phyloP scores from a whole-genome alignment of 2,888 invertebrate genomes.

The Acleris literana region DNA sequence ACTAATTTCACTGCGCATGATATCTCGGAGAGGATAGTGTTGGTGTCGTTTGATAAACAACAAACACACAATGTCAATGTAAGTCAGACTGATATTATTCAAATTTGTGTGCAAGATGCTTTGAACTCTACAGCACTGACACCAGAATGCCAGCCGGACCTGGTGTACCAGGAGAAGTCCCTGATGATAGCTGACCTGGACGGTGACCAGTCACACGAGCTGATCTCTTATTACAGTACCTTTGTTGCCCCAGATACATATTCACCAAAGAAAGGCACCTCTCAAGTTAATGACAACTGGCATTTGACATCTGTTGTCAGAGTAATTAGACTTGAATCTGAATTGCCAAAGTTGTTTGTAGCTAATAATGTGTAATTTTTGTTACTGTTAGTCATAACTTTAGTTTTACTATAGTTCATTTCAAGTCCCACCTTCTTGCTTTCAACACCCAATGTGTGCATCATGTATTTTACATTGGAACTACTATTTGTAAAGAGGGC shows the following conservation, averaged over 20 bases:
- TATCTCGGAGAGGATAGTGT: conserved; percentile 88
- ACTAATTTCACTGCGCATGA: conserved; percentile 80
- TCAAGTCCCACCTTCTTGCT: too few relatives aligned
- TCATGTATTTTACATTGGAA: too few relatives aligned
- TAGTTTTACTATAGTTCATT: too few relatives aligned
- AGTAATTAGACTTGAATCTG: conserved; percentile 88
- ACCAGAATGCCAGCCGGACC: conserved; percentile 88
- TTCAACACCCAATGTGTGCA: too few relatives aligned
- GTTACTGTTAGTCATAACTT: too few relatives aligned
- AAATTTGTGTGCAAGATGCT: conserved; percentile 85
- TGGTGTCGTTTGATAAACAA: conserved; percentile 90
- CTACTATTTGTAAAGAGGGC: too few relatives aligned
- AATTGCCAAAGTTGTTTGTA: conserved; percentile 87
- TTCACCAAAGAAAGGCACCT: conserved; percentile 63
- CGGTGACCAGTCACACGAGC: conserved; percentile 89
- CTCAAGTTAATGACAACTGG: conserved; percentile 75
- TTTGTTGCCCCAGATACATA: conserved; percentile 78
- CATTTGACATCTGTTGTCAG: conserved; percentile 87
- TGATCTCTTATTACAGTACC: conserved; percentile 89
- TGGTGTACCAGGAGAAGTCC: conserved; percentile 88
- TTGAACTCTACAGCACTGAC: conserved; percentile 59
- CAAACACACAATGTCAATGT: conserved; percentile 90
- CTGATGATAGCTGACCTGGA: conserved; percentile 89
- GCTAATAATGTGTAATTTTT: conserved; percentile 58
- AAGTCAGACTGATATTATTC: conserved; percentile 90